Conservation (phyloP, 2,888 invertebrate species). For the Loripinus fragilis region DNA sequence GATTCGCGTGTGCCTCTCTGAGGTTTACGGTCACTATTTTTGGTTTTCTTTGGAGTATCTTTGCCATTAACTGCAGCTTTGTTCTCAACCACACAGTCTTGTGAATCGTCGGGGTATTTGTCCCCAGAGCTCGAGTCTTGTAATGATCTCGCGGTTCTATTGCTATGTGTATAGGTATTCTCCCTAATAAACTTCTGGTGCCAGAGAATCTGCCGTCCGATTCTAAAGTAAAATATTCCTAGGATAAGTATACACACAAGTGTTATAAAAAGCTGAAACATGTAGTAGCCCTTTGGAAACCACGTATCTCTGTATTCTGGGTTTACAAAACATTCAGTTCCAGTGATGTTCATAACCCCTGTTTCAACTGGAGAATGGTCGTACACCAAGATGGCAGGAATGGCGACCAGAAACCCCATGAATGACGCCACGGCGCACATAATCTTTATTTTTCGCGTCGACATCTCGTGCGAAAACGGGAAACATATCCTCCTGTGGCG, state of each 20-base stretch:
- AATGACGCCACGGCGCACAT: slow-evolving; percentile 60
- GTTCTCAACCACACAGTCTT: slow-evolving; percentile 4
- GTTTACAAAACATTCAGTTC: slow-evolving; percentile 71
- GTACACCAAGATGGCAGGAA: slow-evolving; percentile 63
- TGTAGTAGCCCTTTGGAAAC: slow-evolving; percentile 63
- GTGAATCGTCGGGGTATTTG: neutral
- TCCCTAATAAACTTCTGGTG: slow-evolving; percentile 61
- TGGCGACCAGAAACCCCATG: slow-evolving; percentile 63
- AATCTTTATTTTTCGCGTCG: slow-evolving; percentile 59
- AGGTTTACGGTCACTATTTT: neutral
- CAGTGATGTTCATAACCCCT: slow-evolving; percentile 60
- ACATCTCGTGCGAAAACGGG: slow-evolving; percentile 67
- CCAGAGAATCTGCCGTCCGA: slow-evolving; percentile 56
- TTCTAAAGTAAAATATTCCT: slow-evolving; percentile 62
- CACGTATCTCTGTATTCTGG: slow-evolving; percentile 54
- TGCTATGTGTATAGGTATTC: slow-evolving; percentile 40
- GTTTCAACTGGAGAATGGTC: slow-evolving; percentile 66
- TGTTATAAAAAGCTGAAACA: slow-evolving; percentile 58
- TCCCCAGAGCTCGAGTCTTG: slow-evolving; percentile 24
- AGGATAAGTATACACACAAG: slow-evolving; percentile 54
- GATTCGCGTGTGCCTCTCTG: slow-evolving; percentile 21
- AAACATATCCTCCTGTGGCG: slow-evolving; percentile 71
- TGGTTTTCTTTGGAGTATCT: neutral
- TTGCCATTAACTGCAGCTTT: slow-evolving; percentile 24
- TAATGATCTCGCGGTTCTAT: neutral